Percentiles rank a stretch among this genome's conserved stretches.
phyloP scores from a whole-genome alignment of 2,113 vertebrate species.

The Rhinoderma darwinii region DNA sequence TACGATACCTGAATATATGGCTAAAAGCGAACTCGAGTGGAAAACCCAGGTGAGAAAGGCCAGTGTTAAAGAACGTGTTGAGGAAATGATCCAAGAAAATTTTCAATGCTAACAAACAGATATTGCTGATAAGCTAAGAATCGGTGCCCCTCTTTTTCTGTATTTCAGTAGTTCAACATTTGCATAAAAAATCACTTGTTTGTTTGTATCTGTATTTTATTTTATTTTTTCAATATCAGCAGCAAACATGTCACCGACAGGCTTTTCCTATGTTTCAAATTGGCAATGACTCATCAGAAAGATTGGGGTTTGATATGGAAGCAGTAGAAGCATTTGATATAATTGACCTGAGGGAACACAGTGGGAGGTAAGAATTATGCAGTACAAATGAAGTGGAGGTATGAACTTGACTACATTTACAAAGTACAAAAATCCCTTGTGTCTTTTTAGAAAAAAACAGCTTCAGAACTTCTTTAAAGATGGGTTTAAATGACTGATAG shows the following conservation, averaged over 20 bases:
- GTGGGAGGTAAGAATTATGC: background rate
- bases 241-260: background rate
- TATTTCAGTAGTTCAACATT: background rate
- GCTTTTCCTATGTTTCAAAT: background rate
- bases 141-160: no score
- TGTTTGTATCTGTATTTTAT: background rate
- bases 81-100: no score
- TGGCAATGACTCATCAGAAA: background rate
- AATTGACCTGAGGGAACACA: slow-evolving; percentile 7
- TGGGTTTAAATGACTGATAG: background rate
- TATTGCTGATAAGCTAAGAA: background rate
- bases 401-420: background rate
- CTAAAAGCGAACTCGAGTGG: no score
- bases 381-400: background rate
- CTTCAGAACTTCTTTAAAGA: background rate
- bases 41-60: no score
- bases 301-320: background rate
- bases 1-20: no score
- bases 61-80: no score
- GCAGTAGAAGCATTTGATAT: background rate
- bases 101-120: background rate
- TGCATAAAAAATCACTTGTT: background rate
- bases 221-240: background rate
- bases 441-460: background rate
- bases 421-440: background rate